Evolutionary conservation across 64 coral and sea anemone genomes (phyloP), one percentile per base, ranked within the genome.

Genomic region (Actinia equina): DNA sequence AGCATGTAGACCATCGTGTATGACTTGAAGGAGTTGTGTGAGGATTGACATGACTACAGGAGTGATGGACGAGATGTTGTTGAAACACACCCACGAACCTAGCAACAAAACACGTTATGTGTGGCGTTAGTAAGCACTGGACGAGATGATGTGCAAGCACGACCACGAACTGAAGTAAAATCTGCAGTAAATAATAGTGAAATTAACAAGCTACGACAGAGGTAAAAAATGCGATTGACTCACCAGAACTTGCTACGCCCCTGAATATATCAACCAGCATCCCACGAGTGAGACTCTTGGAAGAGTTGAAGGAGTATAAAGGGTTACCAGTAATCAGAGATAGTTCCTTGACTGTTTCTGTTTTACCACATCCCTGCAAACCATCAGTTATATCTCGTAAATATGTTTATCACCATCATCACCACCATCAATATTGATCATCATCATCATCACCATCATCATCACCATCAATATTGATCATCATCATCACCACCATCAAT

Each of bases 31-130:
- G 9, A 96, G 81, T 61, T 96, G 94, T 17, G 80, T 79, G 20
- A 96, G 85, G 42, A 96, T 84, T 0, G 94, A 90, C 69, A 96
- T 77, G 14, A 93, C 88, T 20, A 80, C 86, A 6, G 94, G 85
- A 63, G 89, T 89, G 42, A 99, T 90, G 16, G 93, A 57, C n/a
- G 86, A 89, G 6, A 99, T 83, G 64, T 89, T 93, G 59, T 90
- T 90, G 56, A 99, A 61, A 70, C 97, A 99, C 23, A 99, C 83
- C 97, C 97, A 99, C 44, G 93, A 90, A 44, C 95, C 95, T 98
- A 51, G 22, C 45, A 87, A 76, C 15, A 85, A 58, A 14, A 1
- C n/a, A 60, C 4, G 53, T 41, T 37, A 65, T 70, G 26, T 41
- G 87, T 86, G 18, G 30, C 23, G 20, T 77, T 27, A 18, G n/a